Conservation (phyloP, 1,140 invertebrate genomes). For the Ditylenchus dipsaci region DNA sequence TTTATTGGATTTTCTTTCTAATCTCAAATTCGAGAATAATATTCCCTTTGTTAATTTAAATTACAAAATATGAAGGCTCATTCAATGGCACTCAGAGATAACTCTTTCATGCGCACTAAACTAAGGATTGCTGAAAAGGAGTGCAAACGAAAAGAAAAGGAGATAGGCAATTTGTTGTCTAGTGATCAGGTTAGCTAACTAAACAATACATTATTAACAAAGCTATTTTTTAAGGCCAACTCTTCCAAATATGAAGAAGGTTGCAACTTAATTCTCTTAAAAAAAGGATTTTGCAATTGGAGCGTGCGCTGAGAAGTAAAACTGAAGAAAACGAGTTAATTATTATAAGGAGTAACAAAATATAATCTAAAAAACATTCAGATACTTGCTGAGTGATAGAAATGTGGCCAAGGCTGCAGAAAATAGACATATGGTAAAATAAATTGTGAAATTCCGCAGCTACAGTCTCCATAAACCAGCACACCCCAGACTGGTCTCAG, state of each 20-base stretch:
- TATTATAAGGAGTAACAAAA: too few relatives aligned
- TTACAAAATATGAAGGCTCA: too few relatives aligned
- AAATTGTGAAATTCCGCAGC: too few relatives aligned
- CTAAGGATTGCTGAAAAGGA: conserved; percentile 25
- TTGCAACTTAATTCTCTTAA: conserved; percentile 30
- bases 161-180: conserved; percentile 19
- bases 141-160: conserved; percentile 13
- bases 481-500: too few relatives aligned
- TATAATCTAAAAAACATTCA: not conserved
- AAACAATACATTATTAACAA: not conserved
- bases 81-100: conserved; percentile 19
- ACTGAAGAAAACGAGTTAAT: conserved; percentile 42
- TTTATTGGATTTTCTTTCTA: too few relatives aligned
- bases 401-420: conserved; percentile 36
- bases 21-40: too few relatives aligned
- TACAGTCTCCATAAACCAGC: too few relatives aligned
- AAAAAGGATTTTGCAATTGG: conserved; percentile 39
- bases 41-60: too few relatives aligned
- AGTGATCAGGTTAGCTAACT: not conserved
- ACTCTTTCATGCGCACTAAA: conserved; percentile 21
- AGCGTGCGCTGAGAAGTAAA: conserved; percentile 38
- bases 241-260: conserved; percentile 18
- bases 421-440: conserved; percentile 20
- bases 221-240: not conserved
- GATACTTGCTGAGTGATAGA: conserved; percentile 32